Percentiles rank a stretch among this genome's conserved stretches.
phyloP scores from a whole-genome alignment of 2,113 vertebrate species.

The Corydoras sp. region DNA sequence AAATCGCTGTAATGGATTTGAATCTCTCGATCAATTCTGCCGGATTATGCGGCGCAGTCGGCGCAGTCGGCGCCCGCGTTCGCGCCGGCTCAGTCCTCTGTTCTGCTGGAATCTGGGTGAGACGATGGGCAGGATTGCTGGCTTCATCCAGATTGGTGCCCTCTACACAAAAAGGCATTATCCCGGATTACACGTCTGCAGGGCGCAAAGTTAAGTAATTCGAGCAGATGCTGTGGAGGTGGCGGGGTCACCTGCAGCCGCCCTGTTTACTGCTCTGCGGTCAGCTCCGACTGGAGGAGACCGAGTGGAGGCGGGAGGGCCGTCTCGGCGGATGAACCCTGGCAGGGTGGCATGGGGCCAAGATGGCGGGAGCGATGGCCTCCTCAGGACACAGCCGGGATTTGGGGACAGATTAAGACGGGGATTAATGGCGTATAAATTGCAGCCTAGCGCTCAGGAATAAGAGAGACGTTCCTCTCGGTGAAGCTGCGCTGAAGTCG shows the following conservation, averaged over 20 bases:
- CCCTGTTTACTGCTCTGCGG: conserved; percentile 5
- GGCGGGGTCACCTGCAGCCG: conserved; percentile 59
- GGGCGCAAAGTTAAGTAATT: conserved; percentile 72
- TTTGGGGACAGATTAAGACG: conserved; percentile 58
- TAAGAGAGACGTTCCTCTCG: conserved; percentile 42
- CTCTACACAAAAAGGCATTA: conserved; percentile 72
- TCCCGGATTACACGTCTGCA: conserved; percentile 70
- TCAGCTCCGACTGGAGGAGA: conserved; percentile 1
- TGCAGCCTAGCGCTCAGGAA: conserved; percentile 61
- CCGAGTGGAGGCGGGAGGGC: not conserved
- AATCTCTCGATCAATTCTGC: conserved; percentile 28
- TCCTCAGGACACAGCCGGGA: conserved; percentile 24
- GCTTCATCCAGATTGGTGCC: conserved; percentile 70
- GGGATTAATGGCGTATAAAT: conserved; percentile 69
- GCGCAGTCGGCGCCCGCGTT: not conserved
- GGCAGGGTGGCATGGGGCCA: conserved; percentile 6
- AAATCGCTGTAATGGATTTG: conserved; percentile 49
- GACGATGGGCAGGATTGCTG: conserved; percentile 55
- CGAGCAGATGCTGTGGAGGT: conserved; percentile 69
- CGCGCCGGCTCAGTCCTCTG: conserved; percentile 46
- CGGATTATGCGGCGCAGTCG: conserved; percentile 18
- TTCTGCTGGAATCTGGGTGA: conserved; percentile 57
- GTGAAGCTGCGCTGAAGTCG: not conserved
- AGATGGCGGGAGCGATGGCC: conserved; percentile 8
- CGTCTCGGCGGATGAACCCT: not conserved